Percentiles rank a stretch among this genome's conserved stretches.
Evolutionary conservation across 2,113 vertebrate species (phyloP).

Genomic region (Peromyscus leucopus): DNA sequence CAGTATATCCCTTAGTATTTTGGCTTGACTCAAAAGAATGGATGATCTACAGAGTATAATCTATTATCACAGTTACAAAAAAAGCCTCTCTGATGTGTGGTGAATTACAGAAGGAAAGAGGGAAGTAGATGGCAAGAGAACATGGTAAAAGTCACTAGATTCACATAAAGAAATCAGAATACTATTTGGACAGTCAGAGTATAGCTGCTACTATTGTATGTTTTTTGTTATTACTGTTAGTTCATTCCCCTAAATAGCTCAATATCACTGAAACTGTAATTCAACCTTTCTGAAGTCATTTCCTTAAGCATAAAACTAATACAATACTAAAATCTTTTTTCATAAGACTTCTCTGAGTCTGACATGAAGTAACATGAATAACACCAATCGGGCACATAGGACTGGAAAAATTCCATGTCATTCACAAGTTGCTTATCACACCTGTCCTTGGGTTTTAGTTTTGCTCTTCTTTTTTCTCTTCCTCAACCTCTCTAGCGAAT

Average conservation of each 20-base stretch:
- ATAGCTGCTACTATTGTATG: background rate
- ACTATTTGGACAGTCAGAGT: background rate
- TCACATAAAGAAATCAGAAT: background rate
- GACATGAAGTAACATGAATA: background rate
- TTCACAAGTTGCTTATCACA: background rate
- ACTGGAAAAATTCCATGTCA: background rate
- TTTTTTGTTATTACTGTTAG: background rate
- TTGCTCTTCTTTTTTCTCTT: constrained; percentile 1
- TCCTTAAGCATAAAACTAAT: constrained; percentile 24
- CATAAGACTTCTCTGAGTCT: background rate
- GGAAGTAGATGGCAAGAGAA: background rate
- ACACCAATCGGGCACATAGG: background rate
- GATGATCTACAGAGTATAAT: background rate
- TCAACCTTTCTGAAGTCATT: background rate
- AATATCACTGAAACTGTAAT: background rate
- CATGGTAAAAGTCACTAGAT: constrained; percentile 27
- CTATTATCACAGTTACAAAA: background rate
- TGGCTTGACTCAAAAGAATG: constrained; percentile 4
- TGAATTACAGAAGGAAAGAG: background rate
- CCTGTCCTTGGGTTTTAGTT: background rate
- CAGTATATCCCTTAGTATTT: constrained; percentile 1
- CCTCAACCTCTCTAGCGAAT: constrained; percentile 37
- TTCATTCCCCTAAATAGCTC: background rate
- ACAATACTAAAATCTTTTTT: background rate
- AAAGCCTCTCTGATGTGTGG: background rate